Base-by-base conservation (phyloP, 1,140 invertebrate species). In the Nomia melanderi region DNA sequence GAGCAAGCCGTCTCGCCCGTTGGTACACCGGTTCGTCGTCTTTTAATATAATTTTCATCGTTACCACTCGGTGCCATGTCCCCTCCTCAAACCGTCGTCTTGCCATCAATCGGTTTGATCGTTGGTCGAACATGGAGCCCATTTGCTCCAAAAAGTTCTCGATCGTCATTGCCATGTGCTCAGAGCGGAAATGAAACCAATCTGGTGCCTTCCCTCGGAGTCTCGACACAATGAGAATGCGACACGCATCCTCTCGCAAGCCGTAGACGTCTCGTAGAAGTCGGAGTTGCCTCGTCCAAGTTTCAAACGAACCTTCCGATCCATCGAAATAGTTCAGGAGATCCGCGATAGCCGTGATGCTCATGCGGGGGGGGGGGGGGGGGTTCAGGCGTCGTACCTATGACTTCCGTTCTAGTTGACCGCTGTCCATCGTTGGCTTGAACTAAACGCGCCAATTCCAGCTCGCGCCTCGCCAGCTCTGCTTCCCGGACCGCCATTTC, bases 41-140 rank as follows among this genome's bases (percentile, higher is more conserved):
- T 6, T 20, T 47, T 20, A 47, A 0, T 1, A 47, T 20, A 47
- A 44, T 44, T 12, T 44, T 14, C 41, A 44, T 44, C 2, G 1
- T 44, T 14, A 44, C 41, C 33, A 33, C 60, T 11, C 36, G 60
- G 20, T 25, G 60, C 60, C 60, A 62, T 23, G 17, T 62, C 60
- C 60, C 25, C 36, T 62, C 36, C 20, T 62, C 60, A n/a, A 62
- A 62, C 1, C 6, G 60, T 20, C 60, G 60, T 20, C 60, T 62
- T 0, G 60, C 60, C 14, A 17, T 8, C 17, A 23, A 12, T 7
- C 17, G 59, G n/a, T 17, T 39, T 20, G 36, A 4, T 20, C 59
- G 11, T 20, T 9, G 8, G 8, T 62, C 4, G 39, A 44, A 63
- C 39, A 63, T 63, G 14, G 60, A 41, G 3, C 12, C 25, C 23